These are phyloP conservation scores for Lichenostomus cassidix DNA, from an alignment of 2,113 vertebrate species.

Conservation along the genomic window DNA sequence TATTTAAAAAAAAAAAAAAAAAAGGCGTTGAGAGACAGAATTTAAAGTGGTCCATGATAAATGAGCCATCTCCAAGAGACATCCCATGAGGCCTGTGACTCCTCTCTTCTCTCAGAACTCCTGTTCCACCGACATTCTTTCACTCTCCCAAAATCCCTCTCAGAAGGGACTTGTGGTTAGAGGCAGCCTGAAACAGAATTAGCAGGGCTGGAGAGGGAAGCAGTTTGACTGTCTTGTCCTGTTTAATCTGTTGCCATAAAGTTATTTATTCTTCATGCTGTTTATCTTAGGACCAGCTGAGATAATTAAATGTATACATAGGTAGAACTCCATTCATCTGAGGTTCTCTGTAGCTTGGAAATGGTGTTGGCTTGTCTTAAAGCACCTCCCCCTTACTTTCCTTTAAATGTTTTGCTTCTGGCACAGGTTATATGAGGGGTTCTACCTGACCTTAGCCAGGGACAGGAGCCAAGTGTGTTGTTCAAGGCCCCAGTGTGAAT, in stretches of 20 bases:
- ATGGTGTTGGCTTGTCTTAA: neutral
- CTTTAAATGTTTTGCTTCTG: neutral
- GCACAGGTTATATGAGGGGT: neutral
- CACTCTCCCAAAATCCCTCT: neutral
- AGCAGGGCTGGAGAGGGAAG: neutral
- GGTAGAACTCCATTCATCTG: neutral
- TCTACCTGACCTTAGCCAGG: neutral
- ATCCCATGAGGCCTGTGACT: neutral
- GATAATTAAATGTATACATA: neutral
- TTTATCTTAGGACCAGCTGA: neutral
- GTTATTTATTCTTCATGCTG: neutral
- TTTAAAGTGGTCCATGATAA: neutral
- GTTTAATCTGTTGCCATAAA: neutral
- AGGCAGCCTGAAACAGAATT: neutral
- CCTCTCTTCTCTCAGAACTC: neutral
- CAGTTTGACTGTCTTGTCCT: neutral
- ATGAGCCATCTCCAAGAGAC: neutral
- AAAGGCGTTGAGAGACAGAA: neutral
- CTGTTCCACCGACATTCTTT: neutral
- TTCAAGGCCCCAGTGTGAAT: neutral
- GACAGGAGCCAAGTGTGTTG: neutral
- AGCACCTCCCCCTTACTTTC: neutral
- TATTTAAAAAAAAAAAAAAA: neutral
- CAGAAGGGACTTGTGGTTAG: neutral
- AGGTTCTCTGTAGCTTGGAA: neutral